Conservation (phyloP, 2,888 invertebrate genomes). For the Helicoverpa assulta region DNA sequence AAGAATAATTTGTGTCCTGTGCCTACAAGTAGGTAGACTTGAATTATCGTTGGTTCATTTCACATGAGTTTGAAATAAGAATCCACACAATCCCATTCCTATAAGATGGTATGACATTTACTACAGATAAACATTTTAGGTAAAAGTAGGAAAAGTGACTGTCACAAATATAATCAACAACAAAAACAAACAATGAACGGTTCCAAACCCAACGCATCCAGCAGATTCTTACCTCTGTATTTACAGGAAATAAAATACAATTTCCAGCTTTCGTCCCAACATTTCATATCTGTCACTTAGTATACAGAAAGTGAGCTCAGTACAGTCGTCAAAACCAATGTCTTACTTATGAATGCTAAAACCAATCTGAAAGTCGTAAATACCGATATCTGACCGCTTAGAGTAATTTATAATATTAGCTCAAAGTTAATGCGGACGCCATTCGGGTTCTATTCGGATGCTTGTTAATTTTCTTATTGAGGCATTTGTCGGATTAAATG, state of each 20-base stretch:
- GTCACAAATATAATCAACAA: too few species aligned
- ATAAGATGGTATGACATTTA: too few species aligned
- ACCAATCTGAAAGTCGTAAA: conserved; percentile 63
- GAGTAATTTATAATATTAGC: conserved; percentile 73
- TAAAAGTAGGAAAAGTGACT: too few species aligned
- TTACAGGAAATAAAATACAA: conserved; percentile 11
- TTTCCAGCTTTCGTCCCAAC: conserved; percentile 22
- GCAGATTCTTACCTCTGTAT: not conserved
- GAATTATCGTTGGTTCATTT: too few species aligned
- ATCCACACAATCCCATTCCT: too few species aligned
- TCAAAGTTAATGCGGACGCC: conserved; percentile 56
- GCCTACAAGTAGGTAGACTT: too few species aligned
- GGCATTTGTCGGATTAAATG: conserved; percentile 69
- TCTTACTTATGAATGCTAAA: conserved; percentile 58
- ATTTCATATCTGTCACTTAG: conserved; percentile 31
- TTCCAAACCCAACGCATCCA: not conserved
- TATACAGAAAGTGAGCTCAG: conserved; percentile 51
- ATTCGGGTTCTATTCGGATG: conserved; percentile 63
- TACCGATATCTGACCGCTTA: conserved; percentile 57
- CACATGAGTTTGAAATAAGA: too few species aligned
- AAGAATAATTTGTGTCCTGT: too few species aligned
- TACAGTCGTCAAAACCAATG: conserved; percentile 55
- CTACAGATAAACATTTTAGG: too few species aligned
- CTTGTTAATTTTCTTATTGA: conserved; percentile 73
- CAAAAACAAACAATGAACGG: too few species aligned